phyloP scores from a whole-genome alignment of 92 coral and sea anemone species.

The Palythoa heliodiscus region DNA sequence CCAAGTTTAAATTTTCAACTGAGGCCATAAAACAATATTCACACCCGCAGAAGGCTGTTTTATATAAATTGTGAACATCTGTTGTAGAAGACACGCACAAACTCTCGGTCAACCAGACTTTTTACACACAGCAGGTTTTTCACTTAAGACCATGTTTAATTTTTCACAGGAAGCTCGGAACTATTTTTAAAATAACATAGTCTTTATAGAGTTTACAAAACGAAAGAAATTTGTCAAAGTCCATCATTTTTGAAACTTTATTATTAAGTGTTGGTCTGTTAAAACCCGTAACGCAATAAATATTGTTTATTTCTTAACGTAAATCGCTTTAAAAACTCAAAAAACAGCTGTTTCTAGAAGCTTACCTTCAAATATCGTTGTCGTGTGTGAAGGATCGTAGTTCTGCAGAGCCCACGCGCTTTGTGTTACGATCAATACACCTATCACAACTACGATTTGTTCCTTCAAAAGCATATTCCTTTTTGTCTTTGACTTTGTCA shows the following conservation, averaged over 20 bases:
- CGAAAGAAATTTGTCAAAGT: background rate
- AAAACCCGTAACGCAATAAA: background rate
- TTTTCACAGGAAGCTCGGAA: background rate
- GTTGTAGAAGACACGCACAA: background rate
- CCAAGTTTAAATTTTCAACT: background rate
- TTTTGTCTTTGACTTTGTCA: background rate
- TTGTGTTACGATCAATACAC: conserved; percentile 6
- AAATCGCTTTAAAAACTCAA: background rate
- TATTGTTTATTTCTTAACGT: background rate
- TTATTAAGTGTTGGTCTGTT: background rate
- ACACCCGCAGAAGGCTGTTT: background rate
- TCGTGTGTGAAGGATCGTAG: conserved; percentile 3
- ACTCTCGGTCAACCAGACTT: background rate
- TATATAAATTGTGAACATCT: background rate
- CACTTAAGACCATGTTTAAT: background rate
- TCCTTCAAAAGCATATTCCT: conserved; percentile 27
- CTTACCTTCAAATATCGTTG: conserved; percentile 36
- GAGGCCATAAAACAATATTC: background rate
- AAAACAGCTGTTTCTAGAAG: background rate
- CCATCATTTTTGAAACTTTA: background rate
- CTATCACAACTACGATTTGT: background rate
- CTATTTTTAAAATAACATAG: background rate
- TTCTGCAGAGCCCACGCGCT: conserved; percentile 14
- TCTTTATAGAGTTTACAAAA: background rate
- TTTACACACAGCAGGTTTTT: background rate